Percentiles rank a stretch among this genome's conserved stretches.
phyloP scores from a whole-genome alignment of 2,113 vertebrate species.

The Desmodus rotundus region DNA sequence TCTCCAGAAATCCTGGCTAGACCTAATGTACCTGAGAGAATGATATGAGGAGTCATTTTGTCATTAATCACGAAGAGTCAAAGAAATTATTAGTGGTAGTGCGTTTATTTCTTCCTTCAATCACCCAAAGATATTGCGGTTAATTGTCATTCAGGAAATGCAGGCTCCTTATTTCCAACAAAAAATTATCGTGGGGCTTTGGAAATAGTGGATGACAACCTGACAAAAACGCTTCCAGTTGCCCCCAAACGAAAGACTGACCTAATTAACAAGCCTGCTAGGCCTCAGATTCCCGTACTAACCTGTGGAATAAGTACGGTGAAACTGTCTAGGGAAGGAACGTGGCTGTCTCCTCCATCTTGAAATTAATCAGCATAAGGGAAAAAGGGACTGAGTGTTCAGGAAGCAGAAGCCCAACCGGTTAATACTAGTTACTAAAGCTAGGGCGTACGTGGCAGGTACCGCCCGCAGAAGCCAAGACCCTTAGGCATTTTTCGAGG shows the following conservation, averaged over 20 bases:
- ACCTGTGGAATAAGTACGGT: slow-evolving; percentile 75
- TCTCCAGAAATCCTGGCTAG: neutral
- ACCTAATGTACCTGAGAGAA: neutral
- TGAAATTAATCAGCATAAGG: slow-evolving; percentile 69
- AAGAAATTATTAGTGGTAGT: slow-evolving; percentile 6
- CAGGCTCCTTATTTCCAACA: slow-evolving; percentile 17
- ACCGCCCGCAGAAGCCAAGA: slow-evolving; percentile 68
- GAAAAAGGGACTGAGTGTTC: slow-evolving; percentile 67
- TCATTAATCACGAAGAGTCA: neutral
- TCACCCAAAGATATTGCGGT: slow-evolving; percentile 29
- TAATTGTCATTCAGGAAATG: slow-evolving; percentile 55
- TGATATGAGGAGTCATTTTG: neutral
- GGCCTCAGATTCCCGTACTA: slow-evolving; percentile 54
- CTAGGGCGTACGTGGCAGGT: slow-evolving; percentile 75
- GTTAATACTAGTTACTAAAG: slow-evolving; percentile 74
- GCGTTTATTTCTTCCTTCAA: slow-evolving; percentile 31
- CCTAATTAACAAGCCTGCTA: slow-evolving; percentile 31
- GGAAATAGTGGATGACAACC: slow-evolving; percentile 30
- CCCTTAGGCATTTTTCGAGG: slow-evolving; percentile 37
- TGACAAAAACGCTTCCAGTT: slow-evolving; percentile 29
- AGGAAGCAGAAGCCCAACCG: slow-evolving; percentile 77
- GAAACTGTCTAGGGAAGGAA: slow-evolving; percentile 71
- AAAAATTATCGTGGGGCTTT: slow-evolving; percentile 19
- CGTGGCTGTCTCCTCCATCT: slow-evolving; percentile 70
- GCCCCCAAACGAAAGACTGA: slow-evolving; percentile 22